Base-by-base conservation (phyloP, 2,888 invertebrate species). In the Physocephala rufipes region DNA sequence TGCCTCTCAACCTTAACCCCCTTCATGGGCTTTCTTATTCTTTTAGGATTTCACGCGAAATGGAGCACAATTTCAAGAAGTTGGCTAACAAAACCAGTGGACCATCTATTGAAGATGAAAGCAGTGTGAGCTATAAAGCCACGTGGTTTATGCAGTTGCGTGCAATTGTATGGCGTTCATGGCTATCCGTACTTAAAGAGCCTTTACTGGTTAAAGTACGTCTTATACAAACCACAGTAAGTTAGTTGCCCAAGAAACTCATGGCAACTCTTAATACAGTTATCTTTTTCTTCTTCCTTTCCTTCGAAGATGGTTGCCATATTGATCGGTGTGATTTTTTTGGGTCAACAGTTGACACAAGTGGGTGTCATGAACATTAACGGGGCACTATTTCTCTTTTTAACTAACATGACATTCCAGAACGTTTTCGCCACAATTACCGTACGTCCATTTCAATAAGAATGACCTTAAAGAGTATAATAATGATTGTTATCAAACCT, bases 291-390 rank as follows among this genome's bases (percentile, higher is more conserved):
- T 65, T n/a, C 59, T 19, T 1, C 12, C 15, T n/a, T 30, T 9
- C 12, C 13, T 3, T 72, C 87, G n/a, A 82, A 97, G 97, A 91
- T 96, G 89, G 92, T 97, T 9, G 91, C 95, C 0, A 82, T 95
- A n/a, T 86, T 97, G 9, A 91, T 97, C 73, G 96, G 96, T 2
- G 86, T 95, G 64, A 93, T 98, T 76, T 98, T 95, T 86, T 92
- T 92, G 82, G 92, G 93, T 0, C 95, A 96, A 84, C 87, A 89
- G 72, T 83, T 94, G 68, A 91, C 93, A 82, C 94, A 95, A 84
- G 93, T 94, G 79, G 97, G 95, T 1, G 95, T 97, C 0, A 94
- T 94, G 92, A 97, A 97, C 85, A 94, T 97, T 76, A 97, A 96
- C 82, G 97, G 97, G 58, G 95, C 93, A 30, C 89, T 97, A 70